Percentiles rank a stretch among this genome's conserved stretches.
Conservation (phyloP, 37 sponge, comb jelly and placozoan species). For the Corticium candelabrum region DNA sequence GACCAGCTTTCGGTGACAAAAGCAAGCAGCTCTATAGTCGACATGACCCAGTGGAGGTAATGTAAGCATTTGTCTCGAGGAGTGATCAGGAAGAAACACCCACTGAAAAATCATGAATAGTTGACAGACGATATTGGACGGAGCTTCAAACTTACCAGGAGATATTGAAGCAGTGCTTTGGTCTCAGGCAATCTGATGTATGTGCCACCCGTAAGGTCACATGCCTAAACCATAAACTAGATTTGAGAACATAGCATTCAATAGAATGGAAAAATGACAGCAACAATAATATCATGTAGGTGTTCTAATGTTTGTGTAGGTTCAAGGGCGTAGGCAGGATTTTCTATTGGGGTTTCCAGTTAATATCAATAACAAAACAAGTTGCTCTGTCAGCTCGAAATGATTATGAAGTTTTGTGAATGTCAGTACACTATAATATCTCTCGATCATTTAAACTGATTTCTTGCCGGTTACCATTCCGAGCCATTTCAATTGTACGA, state of each 20-base stretch:
- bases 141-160: slow-evolving; percentile 45
- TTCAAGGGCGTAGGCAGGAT: no score
- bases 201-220: slow-evolving; percentile 82
- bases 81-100: slow-evolving; percentile 60
- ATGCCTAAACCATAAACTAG: slow-evolving; percentile 30
- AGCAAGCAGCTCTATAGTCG: slow-evolving; percentile 89
- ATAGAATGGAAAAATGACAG: no score
- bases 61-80: slow-evolving; percentile 26
- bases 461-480: no score
- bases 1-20: slow-evolving; percentile 75
- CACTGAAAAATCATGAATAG: slow-evolving; percentile 29
- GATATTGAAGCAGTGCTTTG: slow-evolving; percentile 49
- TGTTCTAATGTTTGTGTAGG: no score
- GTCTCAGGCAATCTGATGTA: slow-evolving; percentile 61
- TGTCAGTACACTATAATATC: no score
- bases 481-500: no score
- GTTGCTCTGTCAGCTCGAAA: no score
- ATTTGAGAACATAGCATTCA: neutral
- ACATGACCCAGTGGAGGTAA: slow-evolving; percentile 45
- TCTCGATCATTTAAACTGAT: no score
- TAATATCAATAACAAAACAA: no score
- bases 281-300: no score
- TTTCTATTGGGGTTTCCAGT: no score
- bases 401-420: no score
- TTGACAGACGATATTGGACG: neutral